phyloP scores from a whole-genome alignment of 92 coral and sea anemone species.

The Parazoanthus darwini region DNA sequence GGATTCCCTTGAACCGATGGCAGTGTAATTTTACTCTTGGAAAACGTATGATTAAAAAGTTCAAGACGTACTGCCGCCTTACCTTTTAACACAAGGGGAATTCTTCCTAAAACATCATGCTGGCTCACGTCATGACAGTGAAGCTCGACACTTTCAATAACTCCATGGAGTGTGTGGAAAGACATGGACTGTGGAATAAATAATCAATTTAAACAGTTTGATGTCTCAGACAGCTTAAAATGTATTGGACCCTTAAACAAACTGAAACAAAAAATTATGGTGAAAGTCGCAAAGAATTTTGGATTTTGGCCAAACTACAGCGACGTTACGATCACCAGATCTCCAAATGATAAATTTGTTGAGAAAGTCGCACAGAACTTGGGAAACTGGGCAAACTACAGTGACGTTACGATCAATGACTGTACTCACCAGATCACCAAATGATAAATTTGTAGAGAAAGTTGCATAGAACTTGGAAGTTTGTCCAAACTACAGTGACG shows the following conservation, averaged over 20 bases:
- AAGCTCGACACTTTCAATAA: background rate
- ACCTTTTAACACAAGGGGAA: background rate
- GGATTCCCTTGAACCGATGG: no score
- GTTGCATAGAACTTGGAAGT: constrained; percentile 53
- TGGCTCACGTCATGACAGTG: background rate
- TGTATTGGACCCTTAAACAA: no score
- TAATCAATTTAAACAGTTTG: background rate
- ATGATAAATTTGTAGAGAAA: background rate
- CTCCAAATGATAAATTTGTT: constrained; percentile 56
- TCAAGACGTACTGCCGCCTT: background rate
- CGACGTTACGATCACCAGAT: constrained; percentile 35
- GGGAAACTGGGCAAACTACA: constrained; percentile 78
- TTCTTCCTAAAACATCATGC: background rate
- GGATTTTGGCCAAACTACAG: constrained; percentile 79
- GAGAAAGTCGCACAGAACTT: constrained; percentile 60
- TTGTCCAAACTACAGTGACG: no score
- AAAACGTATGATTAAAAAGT: no score
- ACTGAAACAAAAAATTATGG: constrained; percentile 33
- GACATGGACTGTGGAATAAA: background rate
- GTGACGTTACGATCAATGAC: no score
- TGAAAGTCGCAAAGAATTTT: constrained; percentile 58
- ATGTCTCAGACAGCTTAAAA: background rate
- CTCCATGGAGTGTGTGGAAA: background rate
- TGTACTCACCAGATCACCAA: no score
- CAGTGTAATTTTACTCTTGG: no score